phyloP scores from a whole-genome alignment of 2,888 invertebrate species.

The Drosophila macrospina region DNA sequence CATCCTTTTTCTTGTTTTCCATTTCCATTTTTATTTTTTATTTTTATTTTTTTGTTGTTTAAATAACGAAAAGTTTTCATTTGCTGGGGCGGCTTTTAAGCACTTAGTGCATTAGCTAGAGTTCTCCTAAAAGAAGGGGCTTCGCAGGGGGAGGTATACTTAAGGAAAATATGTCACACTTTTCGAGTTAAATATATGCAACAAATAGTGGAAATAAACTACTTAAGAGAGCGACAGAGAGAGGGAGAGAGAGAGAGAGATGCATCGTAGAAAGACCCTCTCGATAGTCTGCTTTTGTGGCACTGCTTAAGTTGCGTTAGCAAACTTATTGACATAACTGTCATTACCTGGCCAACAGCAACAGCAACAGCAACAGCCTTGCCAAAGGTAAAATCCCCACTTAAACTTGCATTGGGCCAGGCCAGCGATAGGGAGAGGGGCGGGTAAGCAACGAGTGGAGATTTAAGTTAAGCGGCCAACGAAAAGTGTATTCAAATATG shows the following conservation, averaged over 20 bases:
- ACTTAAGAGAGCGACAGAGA: background rate
- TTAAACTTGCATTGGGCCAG: conserved; percentile 62
- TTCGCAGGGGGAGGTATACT: background rate
- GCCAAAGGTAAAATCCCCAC: conserved; percentile 59
- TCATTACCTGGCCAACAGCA: conserved; percentile 72
- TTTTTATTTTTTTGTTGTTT: conserved; percentile 30
- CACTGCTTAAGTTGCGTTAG: conserved; percentile 44
- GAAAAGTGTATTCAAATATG: conserved; percentile 81
- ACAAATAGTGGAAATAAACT: conserved; percentile 7
- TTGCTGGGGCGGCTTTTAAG: conserved; percentile 38
- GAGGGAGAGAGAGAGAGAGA: background rate
- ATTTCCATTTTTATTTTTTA: too few species aligned
- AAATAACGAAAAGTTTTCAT: conserved; percentile 57
- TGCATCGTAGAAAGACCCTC: background rate
- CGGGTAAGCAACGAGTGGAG: conserved; percentile 37
- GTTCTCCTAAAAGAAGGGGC: background rate
- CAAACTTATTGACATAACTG: conserved; percentile 80
- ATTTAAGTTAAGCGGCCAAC: conserved; percentile 81
- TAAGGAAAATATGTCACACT: conserved; percentile 9
- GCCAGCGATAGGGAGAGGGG: conserved; percentile 5
- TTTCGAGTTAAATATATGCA: conserved; percentile 9
- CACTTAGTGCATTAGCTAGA: conserved; percentile 40
- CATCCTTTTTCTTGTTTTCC: background rate
- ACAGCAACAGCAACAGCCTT: conserved; percentile 55
- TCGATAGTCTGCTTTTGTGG: conserved; percentile 16